These are phyloP conservation scores for Aepyceros melampus DNA, from an alignment of 2,113 vertebrate species.

Conservation along the genomic window DNA sequence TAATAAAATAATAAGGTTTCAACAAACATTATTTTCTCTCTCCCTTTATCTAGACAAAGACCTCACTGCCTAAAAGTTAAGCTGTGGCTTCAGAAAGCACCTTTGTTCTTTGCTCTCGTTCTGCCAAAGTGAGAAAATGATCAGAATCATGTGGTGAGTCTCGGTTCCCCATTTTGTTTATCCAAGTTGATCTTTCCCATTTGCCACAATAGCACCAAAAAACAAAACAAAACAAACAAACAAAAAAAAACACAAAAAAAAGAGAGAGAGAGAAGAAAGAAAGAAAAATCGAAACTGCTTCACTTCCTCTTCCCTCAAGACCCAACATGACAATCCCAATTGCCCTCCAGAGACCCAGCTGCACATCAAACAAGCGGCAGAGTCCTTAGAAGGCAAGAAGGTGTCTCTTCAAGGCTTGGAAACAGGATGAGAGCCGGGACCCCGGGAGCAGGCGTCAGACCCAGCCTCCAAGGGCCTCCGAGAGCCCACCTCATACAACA, in stretches of 20 bases:
- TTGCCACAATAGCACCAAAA: background rate
- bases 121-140: background rate
- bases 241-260: no score
- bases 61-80: background rate
- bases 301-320: background rate
- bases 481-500: fast-evolving
- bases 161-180: conserved; percentile 29
- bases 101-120: background rate
- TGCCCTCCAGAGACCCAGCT: background rate
- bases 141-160: background rate
- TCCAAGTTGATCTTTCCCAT: background rate
- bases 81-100: background rate
- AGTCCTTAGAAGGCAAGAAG: background rate
- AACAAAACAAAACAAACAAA: no score
- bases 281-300: background rate
- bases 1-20: background rate
- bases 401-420: background rate
- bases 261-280: background rate
- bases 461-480: fast-evolving
- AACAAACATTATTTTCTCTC: background rate
- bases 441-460: fast-evolving
- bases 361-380: background rate
- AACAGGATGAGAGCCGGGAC: fast-evolving
- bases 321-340: background rate
- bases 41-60: background rate